Evolutionary conservation across 2,797 vertebrate species (phyloP).

Genomic region (Sebastiscus tertius): DNA sequence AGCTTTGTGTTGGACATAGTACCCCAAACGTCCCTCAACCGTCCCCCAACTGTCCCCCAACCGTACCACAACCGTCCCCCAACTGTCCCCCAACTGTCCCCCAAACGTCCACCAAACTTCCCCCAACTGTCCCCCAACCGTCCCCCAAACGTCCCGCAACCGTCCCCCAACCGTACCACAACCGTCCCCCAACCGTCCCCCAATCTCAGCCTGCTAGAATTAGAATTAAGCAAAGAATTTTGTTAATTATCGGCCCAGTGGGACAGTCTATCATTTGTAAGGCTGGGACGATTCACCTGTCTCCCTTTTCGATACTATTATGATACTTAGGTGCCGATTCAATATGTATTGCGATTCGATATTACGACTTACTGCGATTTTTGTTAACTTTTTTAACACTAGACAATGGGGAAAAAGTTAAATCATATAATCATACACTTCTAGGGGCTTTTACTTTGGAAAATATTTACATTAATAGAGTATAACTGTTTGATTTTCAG

Average conservation of each 20-base stretch:
- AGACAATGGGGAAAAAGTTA: no score
- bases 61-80: background rate
- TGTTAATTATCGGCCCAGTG: constrained; percentile 20
- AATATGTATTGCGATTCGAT: no score
- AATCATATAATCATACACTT: no score
- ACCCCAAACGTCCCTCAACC: background rate
- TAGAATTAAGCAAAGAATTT: constrained; percentile 8
- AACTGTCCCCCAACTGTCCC: background rate
- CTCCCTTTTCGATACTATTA: no score
- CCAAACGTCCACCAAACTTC: background rate
- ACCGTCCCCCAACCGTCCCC: background rate
- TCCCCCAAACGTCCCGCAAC: background rate
- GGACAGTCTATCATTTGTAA: background rate
- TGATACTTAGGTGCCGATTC: no score
- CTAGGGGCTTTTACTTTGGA: no score
- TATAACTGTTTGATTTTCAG: no score
- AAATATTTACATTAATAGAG: no score
- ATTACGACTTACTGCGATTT: no score
- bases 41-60: background rate
- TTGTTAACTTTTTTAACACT: no score
- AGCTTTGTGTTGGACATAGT: background rate
- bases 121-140: background rate
- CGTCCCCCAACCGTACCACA: background rate
- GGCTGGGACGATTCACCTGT: no score
- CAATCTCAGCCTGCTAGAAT: background rate